A percentile compares a stretch with the other conserved stretches of the same genome.
phyloP scores from a whole-genome alignment of 1,140 invertebrate species.

The Platyura marginata region DNA sequence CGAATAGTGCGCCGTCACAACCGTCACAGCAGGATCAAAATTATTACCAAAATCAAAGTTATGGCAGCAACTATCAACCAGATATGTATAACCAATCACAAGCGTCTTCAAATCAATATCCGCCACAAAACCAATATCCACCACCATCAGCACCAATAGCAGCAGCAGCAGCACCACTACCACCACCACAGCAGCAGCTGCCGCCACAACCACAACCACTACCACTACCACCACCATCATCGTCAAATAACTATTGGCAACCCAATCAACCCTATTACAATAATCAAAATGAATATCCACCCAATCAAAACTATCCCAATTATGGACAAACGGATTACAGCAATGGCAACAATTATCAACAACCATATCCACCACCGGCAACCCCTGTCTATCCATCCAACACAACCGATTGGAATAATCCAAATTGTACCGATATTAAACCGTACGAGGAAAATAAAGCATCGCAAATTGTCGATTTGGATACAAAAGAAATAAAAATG shows the following conservation, averaged over 20 bases:
- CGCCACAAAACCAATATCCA: too few species aligned
- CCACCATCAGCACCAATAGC: too few species aligned
- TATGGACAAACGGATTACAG: constrained; percentile 5
- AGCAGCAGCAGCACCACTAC: too few species aligned
- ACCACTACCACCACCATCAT: background rate
- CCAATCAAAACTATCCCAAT: background rate
- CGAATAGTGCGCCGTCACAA: background rate
- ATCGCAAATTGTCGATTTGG: constrained; percentile 33
- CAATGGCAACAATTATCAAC: constrained; percentile 11
- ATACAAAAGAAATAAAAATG: constrained; percentile 32
- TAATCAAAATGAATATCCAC: background rate
- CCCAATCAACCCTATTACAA: background rate
- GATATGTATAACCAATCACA: constrained; percentile 1
- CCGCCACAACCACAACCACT: too few species aligned
- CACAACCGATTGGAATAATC: background rate
- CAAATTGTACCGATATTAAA: constrained; percentile 10
- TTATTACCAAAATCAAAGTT: background rate
- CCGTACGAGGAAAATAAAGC: constrained; percentile 16
- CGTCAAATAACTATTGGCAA: background rate
- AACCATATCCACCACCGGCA: constrained; percentile 11
- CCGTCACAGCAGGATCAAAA: constrained; percentile 13
- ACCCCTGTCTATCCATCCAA: background rate
- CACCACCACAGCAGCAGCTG: too few species aligned
- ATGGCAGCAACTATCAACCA: background rate
- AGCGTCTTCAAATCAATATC: too few species aligned